Conservation (phyloP, 2,797 vertebrate genomes). For the Smutsia gigantea region DNA sequence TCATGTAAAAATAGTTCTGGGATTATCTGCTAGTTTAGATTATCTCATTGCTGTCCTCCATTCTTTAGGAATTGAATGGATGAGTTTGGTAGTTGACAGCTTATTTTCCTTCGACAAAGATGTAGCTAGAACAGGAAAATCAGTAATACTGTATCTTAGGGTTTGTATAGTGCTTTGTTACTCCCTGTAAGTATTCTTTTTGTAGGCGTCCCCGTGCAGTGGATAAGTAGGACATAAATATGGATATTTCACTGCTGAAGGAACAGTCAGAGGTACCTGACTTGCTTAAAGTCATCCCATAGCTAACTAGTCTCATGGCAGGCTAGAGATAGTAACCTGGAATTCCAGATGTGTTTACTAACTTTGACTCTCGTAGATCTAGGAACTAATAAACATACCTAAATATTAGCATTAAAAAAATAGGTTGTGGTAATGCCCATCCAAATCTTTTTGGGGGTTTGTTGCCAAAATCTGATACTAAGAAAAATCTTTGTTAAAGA, state of each 20-base stretch:
- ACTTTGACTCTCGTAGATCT: not conserved
- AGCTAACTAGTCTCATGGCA: not conserved
- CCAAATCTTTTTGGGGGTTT: not conserved
- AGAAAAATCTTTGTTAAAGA: not conserved
- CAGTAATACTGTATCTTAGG: not conserved
- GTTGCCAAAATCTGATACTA: not conserved
- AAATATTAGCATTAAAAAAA: not conserved
- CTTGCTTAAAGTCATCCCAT: not conserved
- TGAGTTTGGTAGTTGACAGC: conserved; percentile 18
- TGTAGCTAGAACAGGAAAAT: conserved; percentile 18
- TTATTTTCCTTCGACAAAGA: not conserved
- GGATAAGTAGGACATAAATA: not conserved
- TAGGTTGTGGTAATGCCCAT: not conserved
- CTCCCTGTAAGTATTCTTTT: not conserved
- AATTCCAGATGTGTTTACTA: not conserved
- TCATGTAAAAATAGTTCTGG: conserved; percentile 12
- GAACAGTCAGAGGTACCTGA: not conserved
- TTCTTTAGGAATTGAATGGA: conserved; percentile 34
- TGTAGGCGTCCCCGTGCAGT: not conserved
- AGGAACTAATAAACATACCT: not conserved
- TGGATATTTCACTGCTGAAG: not conserved
- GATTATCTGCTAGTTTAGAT: conserved; percentile 17
- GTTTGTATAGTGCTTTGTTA: not conserved
- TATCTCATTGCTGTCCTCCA: not conserved
- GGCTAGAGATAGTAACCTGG: not conserved